Percentiles rank a stretch among this genome's conserved stretches.
Evolutionary conservation across 1,140 invertebrate genomes (phyloP).

Genomic region (Lucilia sericata): DNA sequence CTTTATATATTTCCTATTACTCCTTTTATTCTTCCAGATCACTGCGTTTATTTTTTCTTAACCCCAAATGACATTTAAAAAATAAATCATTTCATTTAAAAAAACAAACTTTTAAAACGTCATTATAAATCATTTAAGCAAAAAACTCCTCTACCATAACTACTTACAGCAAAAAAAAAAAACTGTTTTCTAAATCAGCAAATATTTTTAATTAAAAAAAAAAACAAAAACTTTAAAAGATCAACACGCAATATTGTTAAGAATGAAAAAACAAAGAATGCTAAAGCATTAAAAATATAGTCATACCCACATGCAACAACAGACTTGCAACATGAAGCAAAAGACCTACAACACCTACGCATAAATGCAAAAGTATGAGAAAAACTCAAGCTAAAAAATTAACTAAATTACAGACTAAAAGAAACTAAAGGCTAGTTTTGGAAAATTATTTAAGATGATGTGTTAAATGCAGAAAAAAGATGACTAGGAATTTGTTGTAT

Average conservation of each 20-base stretch:
- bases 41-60: neutral
- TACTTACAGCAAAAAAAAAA: too few species aligned
- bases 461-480: too few species aligned
- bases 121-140: neutral
- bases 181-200: neutral
- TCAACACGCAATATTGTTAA: neutral
- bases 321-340: neutral
- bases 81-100: neutral
- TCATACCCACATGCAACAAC: neutral
- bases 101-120: neutral
- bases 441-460: neutral
- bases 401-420: constrained; percentile 1
- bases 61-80: neutral
- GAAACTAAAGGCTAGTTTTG: too few species aligned
- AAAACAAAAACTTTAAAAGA: neutral
- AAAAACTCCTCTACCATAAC: neutral
- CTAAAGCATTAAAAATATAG: neutral
- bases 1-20: too few species aligned
- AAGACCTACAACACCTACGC: neutral
- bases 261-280: too few species aligned
- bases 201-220: constrained; percentile 4
- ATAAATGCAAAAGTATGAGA: neutral
- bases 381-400: neutral
- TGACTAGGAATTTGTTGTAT: too few species aligned
- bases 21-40: neutral